Evolutionary conservation across 2,888 invertebrate species (phyloP), one percentile per base, ranked within the genome.

Genomic region (Altica lythri): DNA sequence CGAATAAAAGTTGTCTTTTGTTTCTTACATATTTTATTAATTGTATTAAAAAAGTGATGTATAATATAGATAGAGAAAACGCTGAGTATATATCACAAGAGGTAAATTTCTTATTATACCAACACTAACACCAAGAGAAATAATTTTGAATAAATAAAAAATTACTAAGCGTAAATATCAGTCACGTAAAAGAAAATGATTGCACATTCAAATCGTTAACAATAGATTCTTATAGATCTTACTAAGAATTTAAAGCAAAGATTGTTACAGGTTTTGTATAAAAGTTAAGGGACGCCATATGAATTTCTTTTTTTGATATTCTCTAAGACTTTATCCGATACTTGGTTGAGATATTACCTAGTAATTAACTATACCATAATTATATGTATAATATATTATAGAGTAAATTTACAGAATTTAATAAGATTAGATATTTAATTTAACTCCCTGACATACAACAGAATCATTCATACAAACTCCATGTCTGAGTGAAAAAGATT

Each of bases 371-470:
- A 72, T 72, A 72, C 67, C 72, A 71, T 73, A 71, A 70, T 71
- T 66, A 67, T 73, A 75, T 75, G 69, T 75, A 74, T 73, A 68
- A 72, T 72, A 72, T 75, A 72, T 72, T 72, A 73, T 75, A 75
- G 74, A 75, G 74, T 75, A 75, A 76, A 75, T 76, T 75, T 76
- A 76, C 76, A 76, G 75, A 75, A 72, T 75, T 74, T 61, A 73
- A 74, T 74, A 74, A 73, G 73, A 74, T 74, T 74, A 73, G 69
- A 73, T 71, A 71, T 67, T 72, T 72, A 75, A 72, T 73, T 74
- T 70, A 74, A 73, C 71, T 71, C 72, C 70, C 74, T 70, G 61
- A 67, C 75, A 72, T 70, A 71, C 73, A 72, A 72, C 70, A 72
- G 65, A 73, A 66, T 66, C 75, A 74, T 73, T 72, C 75, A 72